A percentile compares a stretch with the other conserved stretches of the same genome.
These are phyloP conservation scores for Platanista minor DNA, from an alignment of 2,113 vertebrate species.

Conservation along the genomic window DNA sequence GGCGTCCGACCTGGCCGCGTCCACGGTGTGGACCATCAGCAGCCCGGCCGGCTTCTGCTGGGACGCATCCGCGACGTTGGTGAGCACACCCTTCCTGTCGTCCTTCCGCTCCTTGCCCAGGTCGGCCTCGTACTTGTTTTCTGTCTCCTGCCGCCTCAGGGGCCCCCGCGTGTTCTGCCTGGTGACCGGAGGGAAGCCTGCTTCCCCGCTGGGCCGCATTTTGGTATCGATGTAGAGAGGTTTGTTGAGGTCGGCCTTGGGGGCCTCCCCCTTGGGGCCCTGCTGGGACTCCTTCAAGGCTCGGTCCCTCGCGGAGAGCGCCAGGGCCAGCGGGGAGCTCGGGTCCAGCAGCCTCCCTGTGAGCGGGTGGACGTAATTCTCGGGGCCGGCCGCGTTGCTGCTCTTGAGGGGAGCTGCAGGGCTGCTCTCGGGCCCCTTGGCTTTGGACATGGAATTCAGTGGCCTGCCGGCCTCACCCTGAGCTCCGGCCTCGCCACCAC, in stretches of 20 bases:
- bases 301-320: constrained; percentile 92
- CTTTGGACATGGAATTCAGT: constrained; percentile 83
- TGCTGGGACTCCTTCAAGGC: constrained; percentile 92
- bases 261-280: constrained; percentile 86
- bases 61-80: constrained; percentile 85
- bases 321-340: constrained; percentile 93
- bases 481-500: constrained; percentile 67
- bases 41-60: constrained; percentile 91
- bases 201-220: constrained; percentile 89
- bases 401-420: constrained; percentile 79
- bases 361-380: constrained; percentile 91
- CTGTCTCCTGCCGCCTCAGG: constrained; percentile 88
- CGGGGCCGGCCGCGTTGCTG: constrained; percentile 75
- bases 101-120: constrained; percentile 83
- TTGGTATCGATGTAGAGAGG: constrained; percentile 97
- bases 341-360: constrained; percentile 93
- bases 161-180: constrained; percentile 84
- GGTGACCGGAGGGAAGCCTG: constrained; percentile 83
- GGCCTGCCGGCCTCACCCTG: constrained; percentile 86
- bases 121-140: constrained; percentile 90
- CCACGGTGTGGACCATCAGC: constrained; percentile 94
- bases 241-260: constrained; percentile 95
- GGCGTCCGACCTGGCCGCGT: constrained; percentile 73
- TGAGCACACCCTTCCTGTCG: constrained; percentile 89
- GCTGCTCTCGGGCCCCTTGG: constrained; percentile 85